Evolutionary conservation across 2,797 vertebrate species (phyloP), one percentile per base, ranked within the genome.

Genomic region (Lepilemur septentrionalis): DNA sequence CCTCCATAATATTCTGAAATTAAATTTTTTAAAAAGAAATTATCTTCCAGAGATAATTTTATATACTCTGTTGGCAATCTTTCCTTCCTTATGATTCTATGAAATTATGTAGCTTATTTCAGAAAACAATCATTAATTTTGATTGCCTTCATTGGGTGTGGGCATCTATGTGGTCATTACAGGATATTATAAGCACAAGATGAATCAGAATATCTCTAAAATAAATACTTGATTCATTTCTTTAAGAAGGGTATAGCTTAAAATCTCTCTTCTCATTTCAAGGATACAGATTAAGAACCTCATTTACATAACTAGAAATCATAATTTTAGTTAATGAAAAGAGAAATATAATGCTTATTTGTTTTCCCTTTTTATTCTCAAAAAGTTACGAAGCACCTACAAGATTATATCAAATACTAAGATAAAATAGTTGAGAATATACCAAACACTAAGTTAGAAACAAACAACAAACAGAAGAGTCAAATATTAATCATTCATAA

Each of bases 291-390:
- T 70, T 78, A 67, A 88, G 38, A 89, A 23, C 4, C 18, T 83
- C 7, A 59, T 48, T 82, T 30, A 46, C 5, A 57, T 35, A 69
- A 69, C 7, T 14, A 73, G 70, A 73, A 73, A 43, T 28, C 46
- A 63, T 32, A 63, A 52, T n/a, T 41, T 50, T 57, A 86, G 43
- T 18, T 46, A 52, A 35, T 35, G 43, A 70, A 59, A 55, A 75
- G 11, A 35, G 41, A 59, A 76, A 5, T 35, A 30, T 57, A 94
- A 75, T 67, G 13, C 52, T 55, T 69, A 69, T 69, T 96, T 86
- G n/a, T 95, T 67, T 76, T 96, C 35, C 52, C 38, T 41, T 11
- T 79, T 89, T 79, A 50, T 48, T 88, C 41, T 96, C 12, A 88
- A 70, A 86, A 96, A 76, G 9, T 50, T 41, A 32, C 65, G 55